phyloP scores from a whole-genome alignment of 2,113 vertebrate genomes.

The Stegastes partitus region DNA sequence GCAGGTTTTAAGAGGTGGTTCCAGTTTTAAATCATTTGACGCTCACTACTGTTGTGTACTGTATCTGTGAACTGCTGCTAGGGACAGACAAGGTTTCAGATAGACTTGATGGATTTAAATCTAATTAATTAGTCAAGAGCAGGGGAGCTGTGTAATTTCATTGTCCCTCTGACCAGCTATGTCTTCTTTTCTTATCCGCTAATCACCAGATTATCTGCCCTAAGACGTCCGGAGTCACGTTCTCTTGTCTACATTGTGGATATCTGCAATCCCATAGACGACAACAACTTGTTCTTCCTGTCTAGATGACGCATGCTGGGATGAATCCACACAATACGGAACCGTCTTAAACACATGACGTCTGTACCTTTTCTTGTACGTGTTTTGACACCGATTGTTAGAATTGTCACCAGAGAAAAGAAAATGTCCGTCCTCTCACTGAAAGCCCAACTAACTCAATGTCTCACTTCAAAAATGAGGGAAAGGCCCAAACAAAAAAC shows the following conservation, averaged over 20 bases:
- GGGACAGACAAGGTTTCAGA: slow-evolving; percentile 28
- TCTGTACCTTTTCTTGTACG: background rate
- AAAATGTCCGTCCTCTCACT: background rate
- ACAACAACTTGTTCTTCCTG: background rate
- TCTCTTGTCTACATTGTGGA: background rate
- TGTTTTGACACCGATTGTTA: background rate
- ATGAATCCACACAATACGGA: background rate
- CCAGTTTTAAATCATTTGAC: too few relatives aligned
- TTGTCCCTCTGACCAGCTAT: slow-evolving; percentile 4
- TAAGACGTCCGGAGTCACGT: slow-evolving; percentile 43
- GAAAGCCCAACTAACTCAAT: background rate
- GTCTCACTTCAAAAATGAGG: background rate
- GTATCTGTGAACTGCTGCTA: background rate
- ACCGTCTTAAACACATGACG: background rate
- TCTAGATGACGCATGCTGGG: too few relatives aligned
- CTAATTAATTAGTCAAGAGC: slow-evolving; percentile 58
- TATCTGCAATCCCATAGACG: too few relatives aligned
- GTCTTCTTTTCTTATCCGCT: slow-evolving; percentile 40
- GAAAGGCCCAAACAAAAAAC: too few relatives aligned
- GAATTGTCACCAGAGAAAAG: background rate
- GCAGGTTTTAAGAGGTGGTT: too few relatives aligned
- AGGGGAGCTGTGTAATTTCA: slow-evolving; percentile 15
- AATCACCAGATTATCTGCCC: slow-evolving; percentile 63
- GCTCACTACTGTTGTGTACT: background rate
- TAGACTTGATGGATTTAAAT: slow-evolving; percentile 57